Conservation (phyloP, 2,113 vertebrate species). For the Benitochromis conjunctus region DNA sequence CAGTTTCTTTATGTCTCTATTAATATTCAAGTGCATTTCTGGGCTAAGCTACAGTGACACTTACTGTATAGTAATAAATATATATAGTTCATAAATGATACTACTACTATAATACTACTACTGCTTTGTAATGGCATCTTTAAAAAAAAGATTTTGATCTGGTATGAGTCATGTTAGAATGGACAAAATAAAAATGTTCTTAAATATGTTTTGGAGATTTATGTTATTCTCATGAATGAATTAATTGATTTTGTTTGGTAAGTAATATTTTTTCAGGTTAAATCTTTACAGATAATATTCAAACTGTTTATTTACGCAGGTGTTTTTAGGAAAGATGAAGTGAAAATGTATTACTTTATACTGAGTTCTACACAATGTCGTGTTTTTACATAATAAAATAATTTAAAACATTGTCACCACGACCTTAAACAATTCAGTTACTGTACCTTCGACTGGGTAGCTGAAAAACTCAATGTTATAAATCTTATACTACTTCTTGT, state of each 20-base stretch:
- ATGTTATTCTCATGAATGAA: background rate
- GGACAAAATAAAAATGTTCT: background rate
- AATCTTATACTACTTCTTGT: slow-evolving; percentile 14
- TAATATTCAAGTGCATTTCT: background rate
- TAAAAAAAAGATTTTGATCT: background rate
- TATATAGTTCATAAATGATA: background rate
- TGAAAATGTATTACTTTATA: background rate
- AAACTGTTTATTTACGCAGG: background rate
- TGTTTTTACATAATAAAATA: background rate
- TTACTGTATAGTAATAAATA: background rate
- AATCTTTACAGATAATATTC: background rate
- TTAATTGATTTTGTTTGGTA: background rate
- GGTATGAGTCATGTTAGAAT: background rate
- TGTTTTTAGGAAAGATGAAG: background rate
- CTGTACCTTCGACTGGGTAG: background rate
- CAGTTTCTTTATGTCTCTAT: background rate
- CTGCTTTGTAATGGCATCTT: background rate
- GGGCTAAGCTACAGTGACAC: background rate
- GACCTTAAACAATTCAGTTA: slow-evolving; percentile 13
- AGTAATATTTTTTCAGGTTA: background rate
- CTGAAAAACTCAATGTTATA: slow-evolving; percentile 3
- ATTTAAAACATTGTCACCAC: background rate
- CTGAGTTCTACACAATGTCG: background rate
- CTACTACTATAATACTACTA: background rate
- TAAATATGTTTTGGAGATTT: background rate